A percentile compares a stretch with the other conserved stretches of the same genome.
Conservation (phyloP, 2,113 vertebrate species). For the Alectura lathami region DNA sequence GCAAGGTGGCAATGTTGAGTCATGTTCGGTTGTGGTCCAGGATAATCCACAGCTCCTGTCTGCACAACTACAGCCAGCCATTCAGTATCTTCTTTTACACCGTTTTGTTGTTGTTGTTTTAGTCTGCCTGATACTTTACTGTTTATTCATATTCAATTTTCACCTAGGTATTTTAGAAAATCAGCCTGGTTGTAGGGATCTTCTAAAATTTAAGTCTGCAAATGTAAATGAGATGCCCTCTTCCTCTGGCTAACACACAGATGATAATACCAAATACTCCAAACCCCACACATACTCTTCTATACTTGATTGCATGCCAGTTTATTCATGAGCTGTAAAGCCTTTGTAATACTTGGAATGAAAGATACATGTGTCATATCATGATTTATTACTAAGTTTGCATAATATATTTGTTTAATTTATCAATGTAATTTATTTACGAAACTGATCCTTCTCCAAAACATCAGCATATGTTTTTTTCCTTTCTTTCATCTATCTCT, state of each 20-base stretch:
- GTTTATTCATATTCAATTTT: not conserved
- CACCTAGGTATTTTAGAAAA: not conserved
- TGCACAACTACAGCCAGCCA: not conserved
- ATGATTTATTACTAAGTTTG: not conserved
- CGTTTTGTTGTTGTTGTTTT: not conserved
- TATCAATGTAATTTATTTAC: not conserved
- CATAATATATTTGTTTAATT: not conserved
- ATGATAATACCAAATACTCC: not conserved
- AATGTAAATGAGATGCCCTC: not conserved
- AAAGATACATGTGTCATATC: not conserved
- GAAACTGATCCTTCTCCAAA: not conserved
- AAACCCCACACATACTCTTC: not conserved
- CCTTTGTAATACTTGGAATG: not conserved
- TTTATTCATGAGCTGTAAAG: not conserved
- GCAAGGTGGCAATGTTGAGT: not conserved
- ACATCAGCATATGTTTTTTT: not conserved
- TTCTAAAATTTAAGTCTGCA: not conserved
- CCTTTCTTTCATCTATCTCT: not conserved
- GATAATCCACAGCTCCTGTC: not conserved
- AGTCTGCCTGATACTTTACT: not conserved
- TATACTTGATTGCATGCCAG: not conserved
- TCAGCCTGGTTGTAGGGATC: fast-evolving
- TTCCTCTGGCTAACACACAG: not conserved
- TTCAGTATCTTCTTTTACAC: not conserved
- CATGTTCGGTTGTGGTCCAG: not conserved